These are phyloP conservation scores for Crematogaster levior DNA, from an alignment of 2,888 invertebrate species.

Conservation along the genomic window DNA sequence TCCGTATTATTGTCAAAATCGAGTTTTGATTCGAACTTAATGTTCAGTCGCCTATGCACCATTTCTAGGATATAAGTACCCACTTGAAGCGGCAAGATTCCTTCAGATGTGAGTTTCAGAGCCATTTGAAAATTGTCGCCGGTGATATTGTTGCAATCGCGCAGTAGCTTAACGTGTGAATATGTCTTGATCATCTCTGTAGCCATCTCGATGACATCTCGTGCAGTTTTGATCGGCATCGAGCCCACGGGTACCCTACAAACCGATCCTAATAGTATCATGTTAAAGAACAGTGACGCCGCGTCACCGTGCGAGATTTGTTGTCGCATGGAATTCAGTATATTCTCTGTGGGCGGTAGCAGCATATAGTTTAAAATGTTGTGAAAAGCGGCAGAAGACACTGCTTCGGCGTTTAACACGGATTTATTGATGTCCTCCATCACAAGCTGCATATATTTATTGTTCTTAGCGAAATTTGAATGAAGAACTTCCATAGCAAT, in stretches of 20 bases:
- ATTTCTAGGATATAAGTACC: constrained; percentile 83
- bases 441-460: constrained; percentile 80
- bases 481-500: constrained; percentile 85
- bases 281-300: constrained; percentile 81
- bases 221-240: constrained; percentile 74
- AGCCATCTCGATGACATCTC: constrained; percentile 81
- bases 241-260: constrained; percentile 82
- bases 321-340: constrained; percentile 79
- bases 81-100: constrained; percentile 81
- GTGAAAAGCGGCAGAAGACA: constrained; percentile 81
- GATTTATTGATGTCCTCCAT: constrained; percentile 72
- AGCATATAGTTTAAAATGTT: constrained; percentile 80
- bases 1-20: constrained; percentile 80
- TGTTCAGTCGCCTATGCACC: constrained; percentile 82
- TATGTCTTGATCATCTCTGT: constrained; percentile 80
- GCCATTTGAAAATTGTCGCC: constrained; percentile 80
- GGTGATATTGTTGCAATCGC: constrained; percentile 80
- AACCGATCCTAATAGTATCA: constrained; percentile 82
- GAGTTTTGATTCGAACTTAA: constrained; percentile 75
- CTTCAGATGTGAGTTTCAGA: constrained; percentile 75
- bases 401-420: constrained; percentile 71
- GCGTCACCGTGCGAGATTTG: constrained; percentile 79
- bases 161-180: constrained; percentile 73
- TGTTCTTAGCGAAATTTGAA: constrained; percentile 85
- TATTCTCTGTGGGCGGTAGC: constrained; percentile 78